phyloP scores from a whole-genome alignment of 2,797 vertebrate genomes.

The Notamacropus eugenii region DNA sequence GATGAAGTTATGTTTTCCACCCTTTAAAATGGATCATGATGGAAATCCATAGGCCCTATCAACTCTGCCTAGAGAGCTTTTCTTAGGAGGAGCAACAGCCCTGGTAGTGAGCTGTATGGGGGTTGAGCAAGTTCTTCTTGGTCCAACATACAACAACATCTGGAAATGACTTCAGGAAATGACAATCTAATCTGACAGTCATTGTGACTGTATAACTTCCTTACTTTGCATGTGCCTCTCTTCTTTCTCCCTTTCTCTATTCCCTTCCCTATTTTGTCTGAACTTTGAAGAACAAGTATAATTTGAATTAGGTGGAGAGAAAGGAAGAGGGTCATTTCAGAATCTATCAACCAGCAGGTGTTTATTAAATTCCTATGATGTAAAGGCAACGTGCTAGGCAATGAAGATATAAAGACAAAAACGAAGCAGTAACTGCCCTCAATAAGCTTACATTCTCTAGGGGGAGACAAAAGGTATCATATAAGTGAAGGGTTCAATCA shows the following conservation, averaged over 20 bases:
- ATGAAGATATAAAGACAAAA: neutral
- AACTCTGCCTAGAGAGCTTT: neutral
- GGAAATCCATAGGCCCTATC: neutral
- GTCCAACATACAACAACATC: neutral
- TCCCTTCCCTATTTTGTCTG: neutral
- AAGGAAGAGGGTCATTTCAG: neutral
- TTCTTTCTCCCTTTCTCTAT: neutral
- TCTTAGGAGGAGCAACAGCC: neutral
- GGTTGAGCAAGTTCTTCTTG: neutral
- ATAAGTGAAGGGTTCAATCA: neutral
- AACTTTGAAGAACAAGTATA: neutral
- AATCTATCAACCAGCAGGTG: neutral
- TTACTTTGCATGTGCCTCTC: neutral
- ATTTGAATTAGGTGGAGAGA: neutral
- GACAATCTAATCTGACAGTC: neutral
- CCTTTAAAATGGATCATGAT: neutral
- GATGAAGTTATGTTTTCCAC: neutral
- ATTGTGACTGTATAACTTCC: neutral
- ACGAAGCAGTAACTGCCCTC: neutral
- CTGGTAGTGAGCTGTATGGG: neutral
- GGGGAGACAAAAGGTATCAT: neutral
- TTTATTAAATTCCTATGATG: neutral
- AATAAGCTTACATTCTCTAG: neutral
- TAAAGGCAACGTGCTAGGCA: neutral
- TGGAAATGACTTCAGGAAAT: neutral